Percentiles rank a stretch among this genome's conserved stretches.
Evolutionary conservation across 2,888 invertebrate species (phyloP).

Genomic region (Sphaerophoria taeniata): DNA sequence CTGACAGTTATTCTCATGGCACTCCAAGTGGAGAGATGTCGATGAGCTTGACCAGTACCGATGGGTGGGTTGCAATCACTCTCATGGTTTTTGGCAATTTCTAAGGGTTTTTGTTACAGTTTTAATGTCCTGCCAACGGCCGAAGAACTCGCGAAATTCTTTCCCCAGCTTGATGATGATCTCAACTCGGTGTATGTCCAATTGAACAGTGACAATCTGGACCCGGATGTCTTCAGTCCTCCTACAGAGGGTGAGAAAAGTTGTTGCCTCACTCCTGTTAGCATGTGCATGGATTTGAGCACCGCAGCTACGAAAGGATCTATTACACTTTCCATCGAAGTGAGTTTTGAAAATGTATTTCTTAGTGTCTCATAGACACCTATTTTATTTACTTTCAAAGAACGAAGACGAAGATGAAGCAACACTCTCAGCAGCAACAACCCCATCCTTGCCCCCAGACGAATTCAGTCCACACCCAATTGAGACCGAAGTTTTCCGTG

Average conservation of each 20-base stretch:
- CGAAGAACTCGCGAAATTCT: slow-evolving; percentile 83
- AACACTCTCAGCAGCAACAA: slow-evolving; percentile 84
- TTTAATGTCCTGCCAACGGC: slow-evolving; percentile 81
- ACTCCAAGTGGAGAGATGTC: slow-evolving; percentile 85
- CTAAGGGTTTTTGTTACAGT: slow-evolving; percentile 37
- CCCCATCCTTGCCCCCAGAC: slow-evolving; percentile 79
- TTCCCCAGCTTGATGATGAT: slow-evolving; percentile 85
- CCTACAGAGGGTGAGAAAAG: slow-evolving; percentile 77
- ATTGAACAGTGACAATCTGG: slow-evolving; percentile 81
- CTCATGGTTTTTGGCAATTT: no score
- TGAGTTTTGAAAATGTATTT: slow-evolving; percentile 49
- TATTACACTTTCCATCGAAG: slow-evolving; percentile 82
- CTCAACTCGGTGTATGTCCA: slow-evolving; percentile 83
- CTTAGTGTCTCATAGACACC: no score
- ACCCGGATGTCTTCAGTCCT: slow-evolving; percentile 76
- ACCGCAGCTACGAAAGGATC: slow-evolving; percentile 89
- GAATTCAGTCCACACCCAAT: slow-evolving; percentile 76
- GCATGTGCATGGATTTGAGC: slow-evolving; percentile 87
- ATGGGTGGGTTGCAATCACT: slow-evolving; percentile 83
- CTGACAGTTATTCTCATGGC: slow-evolving; percentile 85
- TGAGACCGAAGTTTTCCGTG: slow-evolving; percentile 56
- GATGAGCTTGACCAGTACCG: slow-evolving; percentile 86
- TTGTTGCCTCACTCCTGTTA: slow-evolving; percentile 85
- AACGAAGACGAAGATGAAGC: slow-evolving; percentile 85
- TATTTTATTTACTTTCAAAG: slow-evolving; percentile 12